These are phyloP conservation scores for Mobula birostris DNA, from an alignment of 2,113 vertebrate species.

Conservation along the genomic window DNA sequence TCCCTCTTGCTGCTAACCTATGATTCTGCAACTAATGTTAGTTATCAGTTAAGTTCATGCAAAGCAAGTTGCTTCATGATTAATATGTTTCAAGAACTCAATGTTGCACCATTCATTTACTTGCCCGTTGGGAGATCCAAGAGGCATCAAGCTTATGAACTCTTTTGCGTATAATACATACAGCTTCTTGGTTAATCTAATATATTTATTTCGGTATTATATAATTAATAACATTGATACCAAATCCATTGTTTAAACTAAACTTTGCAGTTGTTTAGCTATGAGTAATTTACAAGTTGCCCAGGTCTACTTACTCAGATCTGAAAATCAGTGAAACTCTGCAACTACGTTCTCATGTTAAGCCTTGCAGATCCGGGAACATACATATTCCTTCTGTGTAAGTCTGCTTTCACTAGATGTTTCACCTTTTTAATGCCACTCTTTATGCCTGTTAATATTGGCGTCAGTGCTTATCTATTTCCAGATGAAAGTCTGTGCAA, in stretches of 20 bases:
- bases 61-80: background rate
- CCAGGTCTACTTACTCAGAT: background rate
- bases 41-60: background rate
- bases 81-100: background rate
- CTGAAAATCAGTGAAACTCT: conserved; percentile 11
- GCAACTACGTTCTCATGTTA: background rate
- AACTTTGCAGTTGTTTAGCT: background rate
- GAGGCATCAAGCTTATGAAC: background rate
- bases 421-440: background rate
- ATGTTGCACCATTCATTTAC: background rate
- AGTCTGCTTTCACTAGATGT: background rate
- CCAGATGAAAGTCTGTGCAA: conserved; percentile 5
- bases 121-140: background rate
- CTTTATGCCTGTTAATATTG: background rate
- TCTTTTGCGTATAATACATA: background rate
- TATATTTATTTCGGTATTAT: background rate
- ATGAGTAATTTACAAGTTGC: background rate
- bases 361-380: background rate
- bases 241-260: background rate
- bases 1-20: background rate
- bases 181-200: background rate
- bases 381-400: background rate
- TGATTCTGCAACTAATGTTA: background rate
- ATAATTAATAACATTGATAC: background rate
- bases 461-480: conserved; percentile 22